Base-by-base conservation (phyloP, 2,113 vertebrate species). In the Chelonoidis abingdonii region DNA sequence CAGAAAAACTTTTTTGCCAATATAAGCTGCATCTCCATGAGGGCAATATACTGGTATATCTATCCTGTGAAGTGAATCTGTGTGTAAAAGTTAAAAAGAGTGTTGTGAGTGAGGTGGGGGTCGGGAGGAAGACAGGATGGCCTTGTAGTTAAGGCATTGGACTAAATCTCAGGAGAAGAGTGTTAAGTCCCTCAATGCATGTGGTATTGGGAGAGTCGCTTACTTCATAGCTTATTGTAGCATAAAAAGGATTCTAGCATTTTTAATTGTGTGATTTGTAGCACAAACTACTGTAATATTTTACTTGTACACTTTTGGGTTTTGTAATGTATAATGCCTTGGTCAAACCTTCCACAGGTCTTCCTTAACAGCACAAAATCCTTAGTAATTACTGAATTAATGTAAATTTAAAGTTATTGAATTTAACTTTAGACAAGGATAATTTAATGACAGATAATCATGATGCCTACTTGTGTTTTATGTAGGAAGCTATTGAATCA, bases 401-500 rank as follows among this genome's bases (percentile, higher is more conserved):
- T n/a, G 50, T 93, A 83, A 72, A 69, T 69, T 69, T 16, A 9
- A n/a, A 69, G 17, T n/a, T n/a, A 19, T n/a, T n/a, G 35, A n/a
- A 72, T 72, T 21, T 72, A 72, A 72, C 35, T 38, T 38, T 83
- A 47, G 62, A 25, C 1, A 0, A 69, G 13, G 27, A 1, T 41
- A 78, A 1, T 83, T 83, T 41, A 82, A 59, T 22, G 54, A 69
- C 22, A 93, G 59, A 49, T 57, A 6, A 1, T 44, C n/a, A 52
- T 84, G 41, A 50, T 84, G 91, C 93, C 29, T 91, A 7, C 89
- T 89, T 75, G 2, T 87, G 17, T 16, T 93, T 96, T 90, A 59
- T 93, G 52, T 94, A 99, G 99, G 99, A 99, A 98, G 99, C 99
- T 91, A 99, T 99, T 86, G 99, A 99, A 93, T 99, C 99, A 1